These are phyloP conservation scores for Tetragonisca angustula DNA, from an alignment of 2,888 invertebrate species.

Conservation along the genomic window DNA sequence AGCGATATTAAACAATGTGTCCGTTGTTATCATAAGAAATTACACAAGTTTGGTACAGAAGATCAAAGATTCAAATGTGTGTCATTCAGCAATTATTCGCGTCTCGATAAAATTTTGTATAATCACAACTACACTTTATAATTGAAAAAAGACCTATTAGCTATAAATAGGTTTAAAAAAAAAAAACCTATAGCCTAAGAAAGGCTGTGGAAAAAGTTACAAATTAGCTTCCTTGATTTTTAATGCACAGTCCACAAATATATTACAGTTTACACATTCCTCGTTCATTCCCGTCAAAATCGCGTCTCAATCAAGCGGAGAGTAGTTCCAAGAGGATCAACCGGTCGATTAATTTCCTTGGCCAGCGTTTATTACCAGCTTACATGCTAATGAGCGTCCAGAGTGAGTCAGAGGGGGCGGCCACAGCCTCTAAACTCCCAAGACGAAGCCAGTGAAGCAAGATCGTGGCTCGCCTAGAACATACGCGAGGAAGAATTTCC, in stretches of 20 bases:
- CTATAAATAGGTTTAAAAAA: too few species aligned
- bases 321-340: neutral
- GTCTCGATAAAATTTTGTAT: neutral
- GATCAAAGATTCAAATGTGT: too few species aligned
- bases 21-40: too few species aligned
- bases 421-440: constrained; percentile 4
- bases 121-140: neutral
- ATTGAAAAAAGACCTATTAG: too few species aligned
- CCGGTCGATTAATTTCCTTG: constrained; percentile 22
- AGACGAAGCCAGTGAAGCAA: constrained; percentile 25
- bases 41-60: too few species aligned
- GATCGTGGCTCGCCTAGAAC: constrained; percentile 15
- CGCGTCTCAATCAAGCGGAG: neutral
- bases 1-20: too few species aligned
- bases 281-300: neutral
- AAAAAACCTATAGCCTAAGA: neutral
- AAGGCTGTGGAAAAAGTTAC: neutral
- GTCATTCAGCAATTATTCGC: too few species aligned
- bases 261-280: neutral
- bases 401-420: constrained; percentile 1
- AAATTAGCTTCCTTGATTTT: neutral
- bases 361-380: constrained; percentile 27
- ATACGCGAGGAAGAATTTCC: constrained; percentile 44
- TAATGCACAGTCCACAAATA: neutral
- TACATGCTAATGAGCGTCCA: constrained; percentile 35